Evolutionary conservation across 1,140 invertebrate genomes (phyloP), one percentile per base, ranked within the genome.

Genomic region (Penaeus chinensis): DNA sequence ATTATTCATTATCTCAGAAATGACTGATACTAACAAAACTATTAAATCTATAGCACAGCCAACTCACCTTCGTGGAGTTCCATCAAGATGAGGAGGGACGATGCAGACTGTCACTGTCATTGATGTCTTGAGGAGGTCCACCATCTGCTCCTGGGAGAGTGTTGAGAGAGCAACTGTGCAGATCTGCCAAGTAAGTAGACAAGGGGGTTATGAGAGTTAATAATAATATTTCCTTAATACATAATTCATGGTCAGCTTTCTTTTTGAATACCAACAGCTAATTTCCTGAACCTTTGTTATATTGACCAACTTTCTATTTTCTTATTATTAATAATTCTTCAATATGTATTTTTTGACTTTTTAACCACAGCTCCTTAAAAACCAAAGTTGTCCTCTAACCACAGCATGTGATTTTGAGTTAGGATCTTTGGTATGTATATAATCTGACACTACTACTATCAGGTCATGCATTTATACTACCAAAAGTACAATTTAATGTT

Each of bases 111-210:
- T 96, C 7, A 98, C 96, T 88, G 96, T 95, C 71, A 95, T 94
- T 24, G 97, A 97, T 0, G 97, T 99, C 91, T 98, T 97, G 24
- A 99, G 93, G 74, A 98, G 93, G 92, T 98, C 97, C 10, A 98
- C 96, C 95, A 99, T 98, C 92, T 98, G 96, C 91, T 99, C 97
- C 93, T 98, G 96, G 24, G 95, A 96, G 84, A 99, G 92, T 0
- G 97, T 98, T 11, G 96, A 95, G 24, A 98, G 96, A 11, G 97
- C 96, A 13, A 96, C 94, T 92, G 97, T 96, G 91, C 97, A 98
- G 89, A 98, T 97, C 93, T 94, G 90, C 66, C 92, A 90, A 85
- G 60, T 60, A 22, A 66, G 32, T 13, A 54, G 60, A 82, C 19
- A 61, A 61, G n/a, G 76, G 37, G 16, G 61, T 63, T 10, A n/a